phyloP scores from a whole-genome alignment of 2,797 vertebrate genomes.

The Pseudochaenichthys georgianus region DNA sequence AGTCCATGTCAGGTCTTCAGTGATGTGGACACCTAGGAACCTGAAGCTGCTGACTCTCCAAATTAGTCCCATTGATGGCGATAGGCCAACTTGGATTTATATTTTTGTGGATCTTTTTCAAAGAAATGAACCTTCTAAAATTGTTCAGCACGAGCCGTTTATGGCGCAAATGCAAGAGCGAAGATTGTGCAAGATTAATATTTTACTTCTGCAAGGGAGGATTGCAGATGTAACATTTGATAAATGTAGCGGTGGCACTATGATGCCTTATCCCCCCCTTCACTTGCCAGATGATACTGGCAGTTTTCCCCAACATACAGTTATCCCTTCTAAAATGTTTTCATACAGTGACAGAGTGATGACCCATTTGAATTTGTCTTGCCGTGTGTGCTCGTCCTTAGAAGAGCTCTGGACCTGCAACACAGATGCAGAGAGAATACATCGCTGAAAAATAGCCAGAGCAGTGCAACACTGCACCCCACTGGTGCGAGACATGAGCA shows the following conservation, averaged over 20 bases:
- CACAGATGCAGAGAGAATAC: conserved; percentile 20
- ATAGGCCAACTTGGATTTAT: not conserved
- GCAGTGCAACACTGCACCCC: conserved; percentile 75
- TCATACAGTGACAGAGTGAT: conserved; percentile 27
- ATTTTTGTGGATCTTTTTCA: not conserved
- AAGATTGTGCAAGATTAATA: conserved; percentile 13
- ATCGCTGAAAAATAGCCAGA: conserved; percentile 11
- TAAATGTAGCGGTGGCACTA: conserved; percentile 33
- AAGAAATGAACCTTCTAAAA: not conserved
- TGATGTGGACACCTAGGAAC: too few relatives aligned
- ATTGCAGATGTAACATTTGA: conserved; percentile 55
- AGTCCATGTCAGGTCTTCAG: too few relatives aligned
- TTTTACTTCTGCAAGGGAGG: conserved; percentile 26
- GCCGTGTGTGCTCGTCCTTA: conserved; percentile 2
- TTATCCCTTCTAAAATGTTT: conserved; percentile 8
- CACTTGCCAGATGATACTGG: conserved; percentile 14
- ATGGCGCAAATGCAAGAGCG: conserved; percentile 5
- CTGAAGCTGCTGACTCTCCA: too few relatives aligned
- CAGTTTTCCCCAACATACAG: conserved; percentile 26
- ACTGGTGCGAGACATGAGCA: conserved; percentile 59
- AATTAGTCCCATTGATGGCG: too few relatives aligned
- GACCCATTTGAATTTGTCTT: conserved; percentile 55
- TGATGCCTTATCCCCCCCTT: conserved; percentile 8
- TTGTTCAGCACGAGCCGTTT: not conserved
- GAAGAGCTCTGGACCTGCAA: conserved; percentile 23